phyloP scores from a whole-genome alignment of 1,140 invertebrate species.

The Camponotus floridanus region DNA sequence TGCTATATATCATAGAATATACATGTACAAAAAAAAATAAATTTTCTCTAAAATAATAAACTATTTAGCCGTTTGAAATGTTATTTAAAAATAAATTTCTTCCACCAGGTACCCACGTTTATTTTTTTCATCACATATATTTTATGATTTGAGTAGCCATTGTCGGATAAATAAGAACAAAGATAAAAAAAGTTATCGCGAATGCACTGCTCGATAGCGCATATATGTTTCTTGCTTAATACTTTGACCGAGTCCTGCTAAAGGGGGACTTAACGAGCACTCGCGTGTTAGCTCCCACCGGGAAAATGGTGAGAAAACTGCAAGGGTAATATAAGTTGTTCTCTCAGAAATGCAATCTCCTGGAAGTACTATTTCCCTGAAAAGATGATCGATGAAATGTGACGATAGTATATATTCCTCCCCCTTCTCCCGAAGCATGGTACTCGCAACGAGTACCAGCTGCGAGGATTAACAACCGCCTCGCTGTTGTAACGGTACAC shows the following conservation, averaged over 20 bases:
- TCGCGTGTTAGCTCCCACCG: conserved; percentile 24
- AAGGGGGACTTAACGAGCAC: conserved; percentile 30
- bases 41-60: background rate
- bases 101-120: background rate
- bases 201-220: background rate
- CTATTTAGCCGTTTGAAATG: background rate
- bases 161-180: background rate
- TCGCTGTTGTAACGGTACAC: conserved; percentile 73
- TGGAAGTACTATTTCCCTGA: conserved; percentile 77
- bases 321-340: conserved; percentile 72
- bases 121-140: background rate
- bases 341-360: conserved; percentile 72
- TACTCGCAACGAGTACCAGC: conserved; percentile 73
- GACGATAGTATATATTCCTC: conserved; percentile 67
- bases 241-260: conserved; percentile 22
- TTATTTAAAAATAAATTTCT: background rate
- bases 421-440: background rate
- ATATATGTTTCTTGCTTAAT: conserved; percentile 14
- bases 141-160: background rate
- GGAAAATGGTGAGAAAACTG: conserved; percentile 70
- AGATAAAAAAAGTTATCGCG: background rate
- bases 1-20: background rate
- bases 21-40: background rate
- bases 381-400: conserved; percentile 80
- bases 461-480: conserved; percentile 72